Conservation (phyloP, 2,113 vertebrate species). For the Sceloporus undulatus region DNA sequence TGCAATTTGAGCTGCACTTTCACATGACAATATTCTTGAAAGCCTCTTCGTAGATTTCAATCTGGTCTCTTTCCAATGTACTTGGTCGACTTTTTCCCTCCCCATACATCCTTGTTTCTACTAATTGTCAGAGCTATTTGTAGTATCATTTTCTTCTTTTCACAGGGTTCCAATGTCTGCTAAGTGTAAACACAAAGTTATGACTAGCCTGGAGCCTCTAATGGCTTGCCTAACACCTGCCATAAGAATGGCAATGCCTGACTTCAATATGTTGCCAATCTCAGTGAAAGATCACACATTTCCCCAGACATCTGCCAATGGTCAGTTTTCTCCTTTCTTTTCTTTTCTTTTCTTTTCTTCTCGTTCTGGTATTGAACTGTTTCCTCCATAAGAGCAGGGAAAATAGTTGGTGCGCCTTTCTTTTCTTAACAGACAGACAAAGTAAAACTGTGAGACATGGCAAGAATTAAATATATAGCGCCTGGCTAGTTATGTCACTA, state of each 20-base stretch:
- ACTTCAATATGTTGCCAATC: not conserved
- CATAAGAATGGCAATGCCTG: constrained; percentile 14
- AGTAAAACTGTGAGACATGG: no score
- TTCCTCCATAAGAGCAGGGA: not conserved
- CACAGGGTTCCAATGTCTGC: constrained; percentile 24
- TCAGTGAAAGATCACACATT: not conserved
- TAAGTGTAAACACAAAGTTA: constrained; percentile 36
- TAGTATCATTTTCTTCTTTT: constrained; percentile 42
- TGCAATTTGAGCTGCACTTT: constrained; percentile 59
- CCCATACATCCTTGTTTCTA: not conserved
- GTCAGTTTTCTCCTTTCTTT: not conserved
- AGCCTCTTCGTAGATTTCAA: constrained; percentile 34
- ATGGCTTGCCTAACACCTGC: constrained; percentile 22
- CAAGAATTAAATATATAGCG: no score
- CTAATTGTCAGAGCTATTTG: constrained; percentile 49
- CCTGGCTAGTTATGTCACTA: no score
- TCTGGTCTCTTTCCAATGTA: constrained; percentile 42
- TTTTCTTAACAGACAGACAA: no score
- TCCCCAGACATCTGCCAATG: not conserved
- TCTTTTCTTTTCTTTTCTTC: not conserved
- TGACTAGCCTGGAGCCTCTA: constrained; percentile 19
- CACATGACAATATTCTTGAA: constrained; percentile 51
- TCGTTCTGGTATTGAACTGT: not conserved
- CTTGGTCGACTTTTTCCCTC: constrained; percentile 34
- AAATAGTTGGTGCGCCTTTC: no score